Percentiles rank a stretch among this genome's conserved stretches.
These are phyloP conservation scores for Sebastes variabilis DNA, from an alignment of 2,797 vertebrate genomes.

Conservation along the genomic window DNA sequence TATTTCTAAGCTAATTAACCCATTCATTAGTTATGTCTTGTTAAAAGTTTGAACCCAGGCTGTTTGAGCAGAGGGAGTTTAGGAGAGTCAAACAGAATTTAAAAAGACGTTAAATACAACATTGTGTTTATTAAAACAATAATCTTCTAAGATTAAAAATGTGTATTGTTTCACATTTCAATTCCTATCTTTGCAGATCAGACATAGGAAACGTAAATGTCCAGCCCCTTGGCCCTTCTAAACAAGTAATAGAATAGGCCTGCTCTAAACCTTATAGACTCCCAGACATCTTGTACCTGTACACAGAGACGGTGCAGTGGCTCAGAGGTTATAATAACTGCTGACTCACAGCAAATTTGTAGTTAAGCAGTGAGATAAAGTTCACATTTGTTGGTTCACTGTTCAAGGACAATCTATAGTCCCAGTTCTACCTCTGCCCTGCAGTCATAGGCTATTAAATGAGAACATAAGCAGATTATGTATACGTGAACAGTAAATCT, in stretches of 20 bases:
- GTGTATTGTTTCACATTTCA: too few relatives aligned
- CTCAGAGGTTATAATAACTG: background rate
- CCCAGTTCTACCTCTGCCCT: background rate
- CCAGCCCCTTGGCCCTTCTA: background rate
- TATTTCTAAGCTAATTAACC: too few relatives aligned
- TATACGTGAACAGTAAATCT: conserved; percentile 44
- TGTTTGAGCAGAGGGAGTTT: too few relatives aligned
- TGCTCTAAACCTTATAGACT: background rate
- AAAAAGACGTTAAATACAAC: too few relatives aligned
- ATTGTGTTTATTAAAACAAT: too few relatives aligned
- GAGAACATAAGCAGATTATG: conserved; percentile 67
- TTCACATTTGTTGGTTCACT: background rate
- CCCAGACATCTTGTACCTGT: background rate
- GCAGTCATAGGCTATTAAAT: background rate
- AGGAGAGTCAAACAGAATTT: too few relatives aligned
- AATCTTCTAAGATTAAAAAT: too few relatives aligned
- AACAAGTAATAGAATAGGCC: too few relatives aligned
- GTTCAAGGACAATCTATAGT: background rate
- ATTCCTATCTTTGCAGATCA: too few relatives aligned
- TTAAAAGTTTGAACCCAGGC: too few relatives aligned
- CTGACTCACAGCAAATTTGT: background rate
- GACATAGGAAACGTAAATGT: too few relatives aligned
- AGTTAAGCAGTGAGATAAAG: background rate
- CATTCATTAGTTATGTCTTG: too few relatives aligned
- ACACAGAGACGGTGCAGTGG: background rate